These are phyloP conservation scores for Nautilus pompilius DNA, from an alignment of 1,140 invertebrate species.

Conservation along the genomic window DNA sequence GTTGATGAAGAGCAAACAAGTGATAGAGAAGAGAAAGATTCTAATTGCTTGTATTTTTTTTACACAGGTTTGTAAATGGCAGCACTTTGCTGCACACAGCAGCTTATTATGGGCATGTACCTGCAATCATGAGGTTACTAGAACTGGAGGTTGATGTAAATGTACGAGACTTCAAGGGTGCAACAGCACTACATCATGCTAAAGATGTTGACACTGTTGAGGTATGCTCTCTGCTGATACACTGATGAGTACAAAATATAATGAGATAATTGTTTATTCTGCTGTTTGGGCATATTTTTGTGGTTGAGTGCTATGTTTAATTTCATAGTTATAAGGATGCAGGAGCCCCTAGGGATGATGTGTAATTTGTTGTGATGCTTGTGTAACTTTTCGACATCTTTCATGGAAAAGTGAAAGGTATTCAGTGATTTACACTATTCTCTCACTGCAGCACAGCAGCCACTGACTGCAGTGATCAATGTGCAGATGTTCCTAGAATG, in stretches of 20 bases:
- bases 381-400: too few species aligned
- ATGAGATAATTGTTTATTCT: not conserved
- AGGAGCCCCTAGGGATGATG: too few species aligned
- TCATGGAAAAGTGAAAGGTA: too few species aligned
- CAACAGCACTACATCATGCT: constrained; percentile 46
- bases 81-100: constrained; percentile 72
- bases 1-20: too few species aligned
- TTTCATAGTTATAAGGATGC: not conserved
- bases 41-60: not conserved
- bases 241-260: not conserved
- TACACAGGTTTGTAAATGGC: constrained; percentile 59
- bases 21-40: not conserved
- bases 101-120: constrained; percentile 71
- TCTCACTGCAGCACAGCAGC: too few species aligned
- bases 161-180: constrained; percentile 50
- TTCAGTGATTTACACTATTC: too few species aligned
- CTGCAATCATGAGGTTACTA: constrained; percentile 65
- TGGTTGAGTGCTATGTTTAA: not conserved
- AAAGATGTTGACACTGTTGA: constrained; percentile 41
- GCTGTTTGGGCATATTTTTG: not conserved
- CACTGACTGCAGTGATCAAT: too few species aligned
- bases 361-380: too few species aligned
- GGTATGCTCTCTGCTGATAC: too few species aligned
- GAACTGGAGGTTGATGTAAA: constrained; percentile 40
- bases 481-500: too few species aligned